Evolutionary conservation across 2,888 invertebrate genomes (phyloP).

Genomic region (Erebia palarica): DNA sequence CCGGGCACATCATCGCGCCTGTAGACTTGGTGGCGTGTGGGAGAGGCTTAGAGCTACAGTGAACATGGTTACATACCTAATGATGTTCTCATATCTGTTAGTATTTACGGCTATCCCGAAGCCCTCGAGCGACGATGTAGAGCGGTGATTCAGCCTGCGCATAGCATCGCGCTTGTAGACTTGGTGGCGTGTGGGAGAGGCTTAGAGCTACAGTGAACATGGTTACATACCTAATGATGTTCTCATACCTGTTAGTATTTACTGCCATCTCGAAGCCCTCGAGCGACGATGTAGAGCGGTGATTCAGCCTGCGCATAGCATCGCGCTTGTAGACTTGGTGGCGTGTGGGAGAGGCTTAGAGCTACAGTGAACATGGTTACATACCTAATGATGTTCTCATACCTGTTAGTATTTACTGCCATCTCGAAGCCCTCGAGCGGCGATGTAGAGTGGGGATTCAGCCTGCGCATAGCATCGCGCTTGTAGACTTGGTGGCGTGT

Average conservation of each 20-base stretch:
- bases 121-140: conserved; percentile 79
- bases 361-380: neutral
- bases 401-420: conserved; percentile 78
- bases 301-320: conserved; percentile 65
- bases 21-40: too few relatives aligned
- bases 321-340: conserved; percentile 77
- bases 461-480: conserved; percentile 71
- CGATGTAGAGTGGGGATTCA: conserved; percentile 75
- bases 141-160: conserved; percentile 65
- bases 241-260: conserved; percentile 69
- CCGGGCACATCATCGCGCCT: too few relatives aligned
- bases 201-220: conserved; percentile 51
- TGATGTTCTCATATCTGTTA: too few relatives aligned
- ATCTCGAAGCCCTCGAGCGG: conserved; percentile 79
- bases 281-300: conserved; percentile 76
- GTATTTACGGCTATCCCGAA: conserved; percentile 76
- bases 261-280: conserved; percentile 77
- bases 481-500: conserved; percentile 54
- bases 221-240: neutral
- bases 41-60: too few relatives aligned
- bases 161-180: conserved; percentile 73
- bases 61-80: conserved; percentile 60
- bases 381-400: conserved; percentile 6
- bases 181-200: conserved; percentile 81
- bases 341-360: conserved; percentile 79